Evolutionary conservation across 2,888 invertebrate species (phyloP), one percentile per base, ranked within the genome.

Genomic region (Drosophila percnosoma): DNA sequence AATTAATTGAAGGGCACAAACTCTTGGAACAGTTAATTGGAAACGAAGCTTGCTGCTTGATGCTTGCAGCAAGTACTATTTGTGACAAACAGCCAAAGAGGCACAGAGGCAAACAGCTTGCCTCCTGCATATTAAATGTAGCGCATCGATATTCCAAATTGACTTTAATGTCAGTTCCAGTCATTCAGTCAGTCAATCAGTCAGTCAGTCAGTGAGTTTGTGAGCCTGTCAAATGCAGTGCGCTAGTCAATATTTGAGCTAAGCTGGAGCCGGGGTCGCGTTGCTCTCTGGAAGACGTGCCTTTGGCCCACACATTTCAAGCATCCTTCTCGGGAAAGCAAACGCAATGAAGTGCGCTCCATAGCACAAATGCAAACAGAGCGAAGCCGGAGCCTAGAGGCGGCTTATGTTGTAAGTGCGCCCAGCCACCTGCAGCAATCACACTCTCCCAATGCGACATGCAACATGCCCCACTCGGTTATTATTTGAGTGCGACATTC

Each of bases 351-450:
- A 78, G 75, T 65, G 69, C 75, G 73, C 73, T 67, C 31, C 77
- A 53, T 42, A 68, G 80, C 67, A 62, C 40, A 61, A 83, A 68
- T 64, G 83, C 84, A 83, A 86, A 83, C 83, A 77, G 60, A 40
- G 48, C 51, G 38, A 21, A 62, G 48, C 42, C 7, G 29, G 36
- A 36, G 58, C 59, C 31, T 55, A 54, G 64, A n/a, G 40, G 38
- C 53, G 40, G 51, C 68, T 55, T 65, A 49, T 60, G 38, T 58
- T 45, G 52, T 42, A 58, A 36, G 54, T 29, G 15, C 33, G 18
- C n/a, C n/a, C 42, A 21, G 24, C 31, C 60, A 75, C 61, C 69
- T 75, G 61, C 36, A 31, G 29, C 40, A 54, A 24, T 15, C 36
- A n/a, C 38, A 8, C 11, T n/a, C 24, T 15, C 15, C 45, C 24